Base-by-base conservation (phyloP, 2,888 invertebrate species). In the Hypomecis punctinalis region DNA sequence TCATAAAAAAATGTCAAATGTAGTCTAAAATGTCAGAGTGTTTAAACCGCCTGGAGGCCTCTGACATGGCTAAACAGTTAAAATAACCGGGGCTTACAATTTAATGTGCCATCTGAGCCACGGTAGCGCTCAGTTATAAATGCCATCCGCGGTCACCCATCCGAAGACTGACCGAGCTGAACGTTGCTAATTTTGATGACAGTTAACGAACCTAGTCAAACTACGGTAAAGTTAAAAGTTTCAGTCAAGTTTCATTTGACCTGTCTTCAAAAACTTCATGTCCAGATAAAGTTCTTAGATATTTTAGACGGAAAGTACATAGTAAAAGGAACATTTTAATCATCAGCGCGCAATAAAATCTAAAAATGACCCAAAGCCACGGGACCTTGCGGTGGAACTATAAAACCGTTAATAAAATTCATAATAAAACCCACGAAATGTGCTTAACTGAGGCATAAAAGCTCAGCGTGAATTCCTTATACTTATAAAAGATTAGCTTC, bases 371-470 rank as follows among this genome's bases (percentile, higher is more conserved):
- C 69, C 64, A 54, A 68, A 66, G 63, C 70, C 59, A 57, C 46
- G 61, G 59, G 67, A 54, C 57, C 71, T 70, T 68, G 71, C 68
- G 69, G 62, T 61, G 56, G 67, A 67, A 68, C 67, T 69, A 71
- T 73, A 73, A 73, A 73, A 68, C 67, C 69, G 69, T 68, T 73
- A 73, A 71, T 73, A 73, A 71, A 73, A 71, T 71, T 71, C 42
- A 73, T 73, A 71, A 71, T 73, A 73, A 73, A 73, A 68, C 68
- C 71, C 71, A 67, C 71, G 64, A 71, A 69, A 73, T 73, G 72
- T 69, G 68, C 72, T 73, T 73, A 69, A 66, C 71, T 68, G 69
- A 67, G 46, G 57, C 68, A 71, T 73, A 73, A 73, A 71, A 69
- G 58, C 70, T 66, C 69, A 52, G 68, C 67, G 68, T 71, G 71